These are phyloP conservation scores for Camponotus vicinus DNA, from an alignment of 1,140 invertebrate species.

Conservation along the genomic window DNA sequence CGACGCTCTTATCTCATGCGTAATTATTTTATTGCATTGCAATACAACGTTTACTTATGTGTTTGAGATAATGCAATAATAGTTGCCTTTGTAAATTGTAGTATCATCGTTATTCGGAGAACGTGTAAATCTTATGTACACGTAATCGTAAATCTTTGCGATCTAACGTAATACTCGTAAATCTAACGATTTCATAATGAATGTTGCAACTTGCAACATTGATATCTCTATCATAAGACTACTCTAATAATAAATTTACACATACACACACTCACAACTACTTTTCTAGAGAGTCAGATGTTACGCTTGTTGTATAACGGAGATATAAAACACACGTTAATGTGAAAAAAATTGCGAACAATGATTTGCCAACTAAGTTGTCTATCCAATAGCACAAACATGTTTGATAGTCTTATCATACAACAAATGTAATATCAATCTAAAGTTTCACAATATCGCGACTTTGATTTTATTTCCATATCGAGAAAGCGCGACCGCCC, in stretches of 20 bases:
- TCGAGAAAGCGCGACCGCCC: background rate
- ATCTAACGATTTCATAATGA: constrained; percentile 6
- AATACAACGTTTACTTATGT: constrained; percentile 33
- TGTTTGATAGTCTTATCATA: background rate
- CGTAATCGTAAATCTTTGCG: constrained; percentile 49
- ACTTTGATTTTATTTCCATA: constrained; percentile 12
- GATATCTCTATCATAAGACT: background rate
- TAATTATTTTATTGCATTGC: constrained; percentile 54
- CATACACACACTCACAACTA: no score
- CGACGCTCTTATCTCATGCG: constrained; percentile 15
- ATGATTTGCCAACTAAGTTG: background rate
- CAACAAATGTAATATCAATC: constrained; percentile 1
- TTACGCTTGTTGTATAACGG: background rate
- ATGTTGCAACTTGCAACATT: background rate
- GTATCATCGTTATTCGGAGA: constrained; percentile 45
- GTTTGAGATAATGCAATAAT: constrained; percentile 68
- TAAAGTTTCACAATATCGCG: no score
- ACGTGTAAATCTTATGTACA: background rate
- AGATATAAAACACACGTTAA: background rate
- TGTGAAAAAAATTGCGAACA: background rate
- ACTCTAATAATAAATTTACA: background rate
- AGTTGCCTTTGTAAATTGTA: constrained; percentile 61
- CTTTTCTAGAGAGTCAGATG: background rate
- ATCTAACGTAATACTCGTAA: constrained; percentile 1
- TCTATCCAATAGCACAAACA: background rate